Conservation (phyloP, 1,140 invertebrate genomes). For the Temnothorax curvispinosus region DNA sequence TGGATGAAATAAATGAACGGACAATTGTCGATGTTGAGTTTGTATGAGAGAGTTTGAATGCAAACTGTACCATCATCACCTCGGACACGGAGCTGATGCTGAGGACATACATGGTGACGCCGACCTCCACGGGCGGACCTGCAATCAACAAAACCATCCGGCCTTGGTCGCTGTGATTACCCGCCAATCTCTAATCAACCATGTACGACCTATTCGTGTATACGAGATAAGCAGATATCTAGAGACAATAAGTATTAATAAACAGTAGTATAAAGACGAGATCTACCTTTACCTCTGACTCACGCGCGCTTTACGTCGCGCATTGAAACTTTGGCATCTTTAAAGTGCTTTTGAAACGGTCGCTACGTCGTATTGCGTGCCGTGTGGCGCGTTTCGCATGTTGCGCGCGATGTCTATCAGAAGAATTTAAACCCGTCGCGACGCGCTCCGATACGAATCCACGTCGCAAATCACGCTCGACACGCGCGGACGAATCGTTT, state of each 20-base stretch:
- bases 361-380: background rate
- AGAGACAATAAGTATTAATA: slow-evolving; percentile 12
- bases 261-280: background rate
- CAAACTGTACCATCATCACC: slow-evolving; percentile 96
- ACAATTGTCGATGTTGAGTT: slow-evolving; percentile 66
- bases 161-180: slow-evolving; percentile 82
- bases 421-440: background rate
- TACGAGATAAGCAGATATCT: slow-evolving; percentile 12
- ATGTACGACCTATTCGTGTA: slow-evolving; percentile 58
- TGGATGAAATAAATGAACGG: slow-evolving; percentile 60
- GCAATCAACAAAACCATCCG: slow-evolving; percentile 89
- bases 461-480: background rate
- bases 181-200: slow-evolving; percentile 66
- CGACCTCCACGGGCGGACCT: slow-evolving; percentile 98
- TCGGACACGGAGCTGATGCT: slow-evolving; percentile 99
- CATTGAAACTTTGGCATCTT: background rate
- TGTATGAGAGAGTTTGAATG: slow-evolving; percentile 82
- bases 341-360: background rate
- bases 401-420: background rate
- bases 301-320: slow-evolving; percentile 1
- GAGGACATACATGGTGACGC: slow-evolving; percentile 99
- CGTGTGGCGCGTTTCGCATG: background rate
- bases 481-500: slow-evolving; percentile 42
- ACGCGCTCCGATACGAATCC: background rate
- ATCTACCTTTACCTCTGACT: slow-evolving; percentile 35